phyloP scores from a whole-genome alignment of 2,113 vertebrate genomes.

The Phyllostomus hastatus region DNA sequence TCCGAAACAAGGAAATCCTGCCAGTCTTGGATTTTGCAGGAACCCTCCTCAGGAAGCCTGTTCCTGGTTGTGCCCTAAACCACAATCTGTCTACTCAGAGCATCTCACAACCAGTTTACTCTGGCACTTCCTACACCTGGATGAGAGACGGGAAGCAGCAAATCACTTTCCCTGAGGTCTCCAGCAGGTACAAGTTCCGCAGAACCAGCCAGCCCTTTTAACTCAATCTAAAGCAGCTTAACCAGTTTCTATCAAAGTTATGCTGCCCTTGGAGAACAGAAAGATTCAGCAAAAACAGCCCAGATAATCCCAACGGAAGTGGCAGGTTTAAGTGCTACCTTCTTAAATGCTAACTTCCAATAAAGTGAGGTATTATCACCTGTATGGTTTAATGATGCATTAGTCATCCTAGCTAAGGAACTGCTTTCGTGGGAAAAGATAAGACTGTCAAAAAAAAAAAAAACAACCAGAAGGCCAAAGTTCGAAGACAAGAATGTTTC shows the following conservation, averaged over 20 bases:
- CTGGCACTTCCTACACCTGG: not conserved
- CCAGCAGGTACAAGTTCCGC: not conserved
- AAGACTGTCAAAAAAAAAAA: not conserved
- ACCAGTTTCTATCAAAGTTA: constrained; percentile 4
- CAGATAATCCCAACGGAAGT: not conserved
- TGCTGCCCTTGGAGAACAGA: constrained; percentile 6
- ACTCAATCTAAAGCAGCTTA: constrained; percentile 3
- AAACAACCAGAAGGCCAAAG: not conserved
- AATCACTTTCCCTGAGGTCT: not conserved
- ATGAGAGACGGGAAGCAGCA: not conserved
- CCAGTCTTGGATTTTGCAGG: not conserved
- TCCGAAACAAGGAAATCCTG: not conserved
- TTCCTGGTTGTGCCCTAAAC: not conserved
- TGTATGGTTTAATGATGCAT: not conserved
- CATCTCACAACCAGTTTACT: constrained; percentile 6
- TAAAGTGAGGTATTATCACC: not conserved
- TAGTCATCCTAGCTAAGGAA: constrained; percentile 38
- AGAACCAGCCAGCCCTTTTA: not conserved
- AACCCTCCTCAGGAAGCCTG: not conserved
- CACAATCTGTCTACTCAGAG: not conserved
- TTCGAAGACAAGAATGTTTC: not conserved
- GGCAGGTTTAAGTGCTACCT: not conserved
- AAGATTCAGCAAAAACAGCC: not conserved
- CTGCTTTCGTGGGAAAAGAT: not conserved
- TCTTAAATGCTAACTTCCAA: not conserved